Percentiles rank a stretch among this genome's conserved stretches.
phyloP scores from a whole-genome alignment of 2,113 vertebrate species.

The Lethenteron camtschaticum region DNA sequence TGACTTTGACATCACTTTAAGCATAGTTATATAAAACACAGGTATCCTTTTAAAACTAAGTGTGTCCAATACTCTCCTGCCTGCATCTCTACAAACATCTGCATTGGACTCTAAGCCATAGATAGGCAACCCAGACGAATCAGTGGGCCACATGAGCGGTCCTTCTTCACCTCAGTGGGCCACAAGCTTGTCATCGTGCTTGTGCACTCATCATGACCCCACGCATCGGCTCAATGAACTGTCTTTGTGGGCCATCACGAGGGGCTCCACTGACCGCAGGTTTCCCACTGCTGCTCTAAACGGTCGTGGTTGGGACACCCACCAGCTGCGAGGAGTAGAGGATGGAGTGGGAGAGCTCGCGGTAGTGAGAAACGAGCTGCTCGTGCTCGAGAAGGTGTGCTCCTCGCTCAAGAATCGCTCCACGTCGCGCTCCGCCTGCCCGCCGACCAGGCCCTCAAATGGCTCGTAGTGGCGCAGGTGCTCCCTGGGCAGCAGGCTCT shows the following conservation, averaged over 20 bases:
- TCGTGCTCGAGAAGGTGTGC: conserved; percentile 20
- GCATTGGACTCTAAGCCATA: no score
- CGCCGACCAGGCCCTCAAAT: conserved; percentile 34
- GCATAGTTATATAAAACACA: no score
- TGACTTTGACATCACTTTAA: no score
- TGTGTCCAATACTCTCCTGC: no score
- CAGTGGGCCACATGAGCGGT: no score
- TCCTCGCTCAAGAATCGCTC: conserved; percentile 34
- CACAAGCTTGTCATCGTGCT: no score
- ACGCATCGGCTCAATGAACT: not conserved
- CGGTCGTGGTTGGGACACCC: not conserved
- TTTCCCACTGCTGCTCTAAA: not conserved
- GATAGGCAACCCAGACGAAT: no score
- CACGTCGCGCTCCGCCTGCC: conserved; percentile 32
- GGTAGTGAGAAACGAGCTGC: not conserved
- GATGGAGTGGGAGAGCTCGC: not conserved
- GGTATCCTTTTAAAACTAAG: no score
- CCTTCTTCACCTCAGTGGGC: no score
- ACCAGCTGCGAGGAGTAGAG: not conserved
- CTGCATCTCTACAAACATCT: no score
- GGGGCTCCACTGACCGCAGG: not conserved
- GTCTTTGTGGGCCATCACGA: not conserved
- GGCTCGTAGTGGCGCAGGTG: conserved; percentile 40
- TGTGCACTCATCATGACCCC: no score
- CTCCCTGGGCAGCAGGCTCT: conserved; percentile 28